Percentiles rank a stretch among this genome's conserved stretches.
phyloP scores from a whole-genome alignment of 2,888 invertebrate genomes.

The Smittia aterrima region DNA sequence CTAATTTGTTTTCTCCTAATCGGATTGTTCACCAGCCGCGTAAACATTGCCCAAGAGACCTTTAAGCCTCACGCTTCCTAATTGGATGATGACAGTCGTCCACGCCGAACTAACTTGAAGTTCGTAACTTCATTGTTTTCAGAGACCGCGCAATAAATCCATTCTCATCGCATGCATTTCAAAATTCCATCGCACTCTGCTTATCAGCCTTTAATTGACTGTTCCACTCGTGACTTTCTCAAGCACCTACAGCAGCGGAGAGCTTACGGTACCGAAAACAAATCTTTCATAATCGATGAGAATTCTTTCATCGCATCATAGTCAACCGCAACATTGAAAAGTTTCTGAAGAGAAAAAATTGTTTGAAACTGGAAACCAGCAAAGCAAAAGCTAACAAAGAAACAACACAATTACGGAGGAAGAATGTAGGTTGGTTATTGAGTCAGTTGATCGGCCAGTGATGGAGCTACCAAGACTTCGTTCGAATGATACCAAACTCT shows the following conservation, averaged over 20 bases:
- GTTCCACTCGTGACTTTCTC: neutral
- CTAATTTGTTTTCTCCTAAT: too few relatives aligned
- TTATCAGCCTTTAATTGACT: slow-evolving; percentile 4
- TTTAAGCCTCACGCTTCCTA: too few relatives aligned
- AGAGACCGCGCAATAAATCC: slow-evolving; percentile 21
- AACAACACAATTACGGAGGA: neutral
- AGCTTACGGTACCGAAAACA: too few relatives aligned
- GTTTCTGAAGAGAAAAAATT: neutral
- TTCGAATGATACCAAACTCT: too few relatives aligned
- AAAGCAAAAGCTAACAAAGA: neutral
- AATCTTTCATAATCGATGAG: too few relatives aligned
- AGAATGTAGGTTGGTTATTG: neutral
- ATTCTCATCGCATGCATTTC: slow-evolving; percentile 29
- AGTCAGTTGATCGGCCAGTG: neutral
- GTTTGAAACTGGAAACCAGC: neutral
- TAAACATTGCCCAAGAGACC: too few relatives aligned
- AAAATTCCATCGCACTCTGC: neutral
- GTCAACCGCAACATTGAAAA: too few relatives aligned
- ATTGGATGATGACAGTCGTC: too few relatives aligned
- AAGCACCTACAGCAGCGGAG: too few relatives aligned
- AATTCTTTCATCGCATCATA: too few relatives aligned
- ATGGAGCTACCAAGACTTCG: neutral
- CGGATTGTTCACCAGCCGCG: too few relatives aligned
- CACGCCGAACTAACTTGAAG: neutral
- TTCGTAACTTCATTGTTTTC: neutral